A percentile compares a stretch with the other conserved stretches of the same genome.
These are phyloP conservation scores for Palythoa heliodiscus DNA, from an alignment of 92 coral and sea anemone genomes.

Conservation along the genomic window DNA sequence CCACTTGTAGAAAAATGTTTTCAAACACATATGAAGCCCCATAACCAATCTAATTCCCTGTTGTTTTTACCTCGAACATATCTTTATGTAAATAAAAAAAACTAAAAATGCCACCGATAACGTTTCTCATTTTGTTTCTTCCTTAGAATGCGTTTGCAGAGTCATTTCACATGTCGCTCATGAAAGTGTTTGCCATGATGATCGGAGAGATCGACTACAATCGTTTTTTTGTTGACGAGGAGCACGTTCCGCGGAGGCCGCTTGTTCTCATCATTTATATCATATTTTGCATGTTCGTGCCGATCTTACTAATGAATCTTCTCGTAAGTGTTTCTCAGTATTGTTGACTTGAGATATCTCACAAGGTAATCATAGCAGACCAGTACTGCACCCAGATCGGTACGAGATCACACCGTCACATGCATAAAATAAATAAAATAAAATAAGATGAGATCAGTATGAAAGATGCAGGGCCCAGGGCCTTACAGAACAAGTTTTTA, in stretches of 20 bases:
- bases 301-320: constrained; percentile 71
- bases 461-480: too few species aligned
- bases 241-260: neutral
- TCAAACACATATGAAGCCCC: too few species aligned
- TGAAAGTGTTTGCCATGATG: constrained; percentile 87
- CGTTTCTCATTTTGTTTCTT: neutral
- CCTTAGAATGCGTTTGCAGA: constrained; percentile 63
- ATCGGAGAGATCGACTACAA: constrained; percentile 87
- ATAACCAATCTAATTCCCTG: neutral
- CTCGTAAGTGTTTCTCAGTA: constrained; percentile 49
- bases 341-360: too few species aligned
- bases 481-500: too few species aligned
- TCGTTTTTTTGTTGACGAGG: constrained; percentile 59
- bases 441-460: too few species aligned
- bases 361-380: too few species aligned
- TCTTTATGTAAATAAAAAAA: too few species aligned
- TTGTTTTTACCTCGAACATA: neutral
- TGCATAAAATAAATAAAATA: too few species aligned
- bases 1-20: too few species aligned
- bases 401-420: too few species aligned
- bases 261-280: constrained; percentile 46
- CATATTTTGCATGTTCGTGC: constrained; percentile 56
- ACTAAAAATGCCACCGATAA: neutral
- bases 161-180: constrained; percentile 41
- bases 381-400: too few species aligned